Evolutionary conservation across 2,888 invertebrate species (phyloP), one percentile per base, ranked within the genome.

Genomic region (Odontothrips loti): DNA sequence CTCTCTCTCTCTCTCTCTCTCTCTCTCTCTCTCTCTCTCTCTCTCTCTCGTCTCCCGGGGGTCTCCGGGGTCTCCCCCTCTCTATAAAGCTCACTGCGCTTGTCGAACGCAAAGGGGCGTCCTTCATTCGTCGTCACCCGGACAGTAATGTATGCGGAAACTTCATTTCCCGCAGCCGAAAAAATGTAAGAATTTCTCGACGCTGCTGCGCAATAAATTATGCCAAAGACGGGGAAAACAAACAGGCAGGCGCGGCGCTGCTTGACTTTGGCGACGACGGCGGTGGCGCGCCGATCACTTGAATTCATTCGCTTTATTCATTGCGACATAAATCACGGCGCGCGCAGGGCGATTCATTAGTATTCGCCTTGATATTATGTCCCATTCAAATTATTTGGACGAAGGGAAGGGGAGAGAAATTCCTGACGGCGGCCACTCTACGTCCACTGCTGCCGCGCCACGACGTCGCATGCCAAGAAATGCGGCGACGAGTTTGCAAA

Each of bases 301-400:
- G 68, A 27, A 8, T 75, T 27, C 68, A 75, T 75, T 75, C 68
- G 68, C 68, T 75, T 43, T 75, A 75, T 75, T 75, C 68, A 75
- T 75, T 75, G 23, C 68, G 68, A 75, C 68, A 75, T 75, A 75
- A 75, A 75, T 75, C 68, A 75, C 68, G 34, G 34, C 15, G 34
- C 34, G 34, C 34, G 34, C 34, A 6, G 34, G 34, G 3, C 34
- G 34, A 75, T 75, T 75, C 68, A 75, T 75, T 75, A 75, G 68
- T 27, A 75, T 75, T 75, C 68, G 58, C 58, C 58, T 58, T 20
- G 68, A 75, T 75, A 75, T 75, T 27, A 75, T 75, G 68, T 75
- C 68, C 68, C 68, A 75, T 75, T 75, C 68, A 75, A 75, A 75
- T 75, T 75, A 75, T 75, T 75, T 75, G 68, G 27, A 75, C 27